Evolutionary conservation across 2,888 invertebrate species (phyloP).

Genomic region (Tuberolachnus salignus): DNA sequence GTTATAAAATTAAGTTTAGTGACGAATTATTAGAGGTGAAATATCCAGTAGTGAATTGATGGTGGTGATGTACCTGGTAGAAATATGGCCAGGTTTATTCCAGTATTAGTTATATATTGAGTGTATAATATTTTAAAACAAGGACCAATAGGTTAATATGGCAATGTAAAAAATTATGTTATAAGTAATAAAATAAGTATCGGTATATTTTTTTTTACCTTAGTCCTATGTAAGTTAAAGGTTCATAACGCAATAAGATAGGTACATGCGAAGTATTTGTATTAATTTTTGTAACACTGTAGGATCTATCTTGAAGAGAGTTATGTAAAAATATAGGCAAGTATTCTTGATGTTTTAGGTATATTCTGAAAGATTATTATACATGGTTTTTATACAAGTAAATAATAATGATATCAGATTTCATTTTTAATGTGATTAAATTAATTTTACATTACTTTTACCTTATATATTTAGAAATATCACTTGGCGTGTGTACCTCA

Average conservation of each 20-base stretch:
- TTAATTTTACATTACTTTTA: slow-evolving; percentile 60
- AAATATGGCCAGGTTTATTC: too few relatives aligned
- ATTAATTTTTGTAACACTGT: slow-evolving; percentile 74
- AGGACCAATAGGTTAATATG: too few relatives aligned
- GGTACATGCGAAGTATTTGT: slow-evolving; percentile 73
- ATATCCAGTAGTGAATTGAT: too few relatives aligned
- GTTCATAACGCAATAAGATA: slow-evolving; percentile 74
- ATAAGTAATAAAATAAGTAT: too few relatives aligned
- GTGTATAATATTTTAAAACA: too few relatives aligned
- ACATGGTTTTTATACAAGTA: too few relatives aligned
- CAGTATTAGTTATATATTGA: too few relatives aligned
- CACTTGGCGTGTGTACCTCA: slow-evolving; percentile 69
- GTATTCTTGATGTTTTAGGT: slow-evolving; percentile 68
- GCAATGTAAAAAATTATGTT: too few relatives aligned
- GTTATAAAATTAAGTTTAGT: too few relatives aligned
- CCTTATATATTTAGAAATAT: slow-evolving; percentile 66
- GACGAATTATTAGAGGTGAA: too few relatives aligned
- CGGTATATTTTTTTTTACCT: slow-evolving; percentile 58
- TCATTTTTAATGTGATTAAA: neutral
- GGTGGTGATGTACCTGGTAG: too few relatives aligned
- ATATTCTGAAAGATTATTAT: slow-evolving; percentile 22
- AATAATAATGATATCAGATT: neutral
- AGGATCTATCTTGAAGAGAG: slow-evolving; percentile 78
- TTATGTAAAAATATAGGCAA: slow-evolving; percentile 85
- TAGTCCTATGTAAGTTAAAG: slow-evolving; percentile 64